Percentiles rank a stretch among this genome's conserved stretches.
These are phyloP conservation scores for Odobenus rosmarus DNA, from an alignment of 2,113 vertebrate species.

Conservation along the genomic window DNA sequence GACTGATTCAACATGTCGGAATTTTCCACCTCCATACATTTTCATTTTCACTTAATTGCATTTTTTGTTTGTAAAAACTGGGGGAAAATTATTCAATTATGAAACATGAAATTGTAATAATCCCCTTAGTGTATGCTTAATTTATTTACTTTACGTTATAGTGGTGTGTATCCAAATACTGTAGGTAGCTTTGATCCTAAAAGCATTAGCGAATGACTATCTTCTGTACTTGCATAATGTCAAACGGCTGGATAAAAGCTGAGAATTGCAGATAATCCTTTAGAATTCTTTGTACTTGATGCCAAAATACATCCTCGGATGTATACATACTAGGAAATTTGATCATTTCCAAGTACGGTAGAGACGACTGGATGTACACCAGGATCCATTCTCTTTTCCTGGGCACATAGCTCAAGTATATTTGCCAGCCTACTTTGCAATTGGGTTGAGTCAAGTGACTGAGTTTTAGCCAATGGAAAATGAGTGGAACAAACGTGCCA, in stretches of 20 bases:
- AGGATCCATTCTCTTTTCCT: background rate
- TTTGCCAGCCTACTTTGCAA: background rate
- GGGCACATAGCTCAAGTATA: background rate
- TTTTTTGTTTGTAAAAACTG: constrained; percentile 68
- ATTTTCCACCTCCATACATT: constrained; percentile 80
- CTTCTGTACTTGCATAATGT: background rate
- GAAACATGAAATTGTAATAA: constrained; percentile 54
- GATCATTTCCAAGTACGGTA: background rate
- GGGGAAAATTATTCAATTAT: constrained; percentile 46
- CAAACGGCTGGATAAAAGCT: constrained; percentile 32
- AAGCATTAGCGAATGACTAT: background rate
- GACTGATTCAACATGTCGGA: constrained; percentile 81
- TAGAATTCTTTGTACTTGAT: background rate
- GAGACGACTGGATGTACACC: background rate
- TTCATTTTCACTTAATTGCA: constrained; percentile 81
- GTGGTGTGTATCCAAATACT: background rate
- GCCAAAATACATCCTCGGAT: background rate
- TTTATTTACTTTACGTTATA: constrained; percentile 18
- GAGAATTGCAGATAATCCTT: background rate
- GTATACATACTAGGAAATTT: background rate
- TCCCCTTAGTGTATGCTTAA: constrained; percentile 13
- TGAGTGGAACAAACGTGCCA: background rate
- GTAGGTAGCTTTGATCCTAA: background rate
- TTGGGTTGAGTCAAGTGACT: background rate
- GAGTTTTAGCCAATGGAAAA: background rate